These are phyloP conservation scores for Synergus laeviventris DNA, from an alignment of 2,888 invertebrate genomes.

Conservation along the genomic window DNA sequence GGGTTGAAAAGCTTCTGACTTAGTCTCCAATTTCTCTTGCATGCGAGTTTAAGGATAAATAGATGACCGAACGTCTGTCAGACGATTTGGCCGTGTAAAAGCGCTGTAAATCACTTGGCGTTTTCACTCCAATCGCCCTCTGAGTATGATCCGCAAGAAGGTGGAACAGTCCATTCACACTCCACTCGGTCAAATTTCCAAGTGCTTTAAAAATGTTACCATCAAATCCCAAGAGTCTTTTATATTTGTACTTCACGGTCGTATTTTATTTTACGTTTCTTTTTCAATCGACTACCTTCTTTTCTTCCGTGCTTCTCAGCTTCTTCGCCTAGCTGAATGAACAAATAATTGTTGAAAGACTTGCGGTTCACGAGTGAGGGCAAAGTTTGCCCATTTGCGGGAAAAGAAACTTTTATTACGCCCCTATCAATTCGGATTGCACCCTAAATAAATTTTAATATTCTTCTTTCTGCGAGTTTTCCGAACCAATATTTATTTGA, in stretches of 20 bases:
- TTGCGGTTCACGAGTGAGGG: slow-evolving; percentile 40
- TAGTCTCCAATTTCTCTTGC: background rate
- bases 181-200: slow-evolving; percentile 53
- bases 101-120: slow-evolving; percentile 31
- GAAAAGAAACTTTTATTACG: slow-evolving; percentile 66
- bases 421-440: slow-evolving; percentile 63
- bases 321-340: slow-evolving; percentile 41
- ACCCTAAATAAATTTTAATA: background rate
- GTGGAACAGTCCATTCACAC: slow-evolving; percentile 45
- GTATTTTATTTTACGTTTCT: slow-evolving; percentile 49
- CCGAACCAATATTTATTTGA: background rate
- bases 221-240: slow-evolving; percentile 17
- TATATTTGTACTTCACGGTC: slow-evolving; percentile 44
- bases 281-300: slow-evolving; percentile 39
- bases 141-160: slow-evolving; percentile 25
- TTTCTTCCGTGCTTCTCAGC: slow-evolving; percentile 43
- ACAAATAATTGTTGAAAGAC: slow-evolving; percentile 25
- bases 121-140: slow-evolving; percentile 32
- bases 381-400: slow-evolving; percentile 68
- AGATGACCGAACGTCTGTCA: slow-evolving; percentile 24
- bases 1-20: background rate
- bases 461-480: background rate
- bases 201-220: slow-evolving; percentile 35
- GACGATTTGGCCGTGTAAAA: slow-evolving; percentile 24
- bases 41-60: slow-evolving; percentile 35